Conservation (phyloP, 2,797 vertebrate genomes). For the Bucorvus abyssinicus region DNA sequence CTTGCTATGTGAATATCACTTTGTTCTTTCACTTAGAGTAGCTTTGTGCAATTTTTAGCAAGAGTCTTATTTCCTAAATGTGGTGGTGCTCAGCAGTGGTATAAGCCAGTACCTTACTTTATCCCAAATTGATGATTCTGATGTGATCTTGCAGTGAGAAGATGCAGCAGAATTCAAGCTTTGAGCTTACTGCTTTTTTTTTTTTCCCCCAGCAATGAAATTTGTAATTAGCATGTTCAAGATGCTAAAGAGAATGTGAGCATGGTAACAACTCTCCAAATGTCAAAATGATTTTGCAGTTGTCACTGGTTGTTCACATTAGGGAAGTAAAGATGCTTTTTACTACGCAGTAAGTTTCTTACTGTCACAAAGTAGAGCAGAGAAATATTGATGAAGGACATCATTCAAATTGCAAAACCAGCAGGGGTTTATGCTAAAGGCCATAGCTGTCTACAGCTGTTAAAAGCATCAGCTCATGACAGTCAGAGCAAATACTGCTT, state of each 20-base stretch:
- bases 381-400: conserved; percentile 26
- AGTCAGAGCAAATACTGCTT: not conserved
- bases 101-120: not conserved
- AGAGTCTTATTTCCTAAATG: not conserved
- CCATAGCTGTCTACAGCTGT: conserved; percentile 33
- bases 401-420: conserved; percentile 8
- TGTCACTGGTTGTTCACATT: conserved; percentile 6
- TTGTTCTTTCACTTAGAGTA: not conserved
- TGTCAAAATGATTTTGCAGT: conserved; percentile 50
- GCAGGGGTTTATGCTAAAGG: conserved; percentile 42
- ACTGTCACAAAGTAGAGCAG: conserved; percentile 13
- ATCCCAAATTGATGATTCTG: not conserved
- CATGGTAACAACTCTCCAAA: conserved; percentile 34
- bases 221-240: conserved; percentile 49
- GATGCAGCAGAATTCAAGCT: not conserved
- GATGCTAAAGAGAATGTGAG: conserved; percentile 29
- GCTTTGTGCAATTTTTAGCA: not conserved
- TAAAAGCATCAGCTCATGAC: conserved; percentile 6
- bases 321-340: conserved; percentile 11
- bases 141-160: not conserved
- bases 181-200: not conserved
- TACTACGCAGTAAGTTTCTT: not conserved
- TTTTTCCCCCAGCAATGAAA: not conserved
- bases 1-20: not conserved
- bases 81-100: not conserved